Evolutionary conservation across 2,888 invertebrate species (phyloP).

Genomic region (Luperina nickerlii): DNA sequence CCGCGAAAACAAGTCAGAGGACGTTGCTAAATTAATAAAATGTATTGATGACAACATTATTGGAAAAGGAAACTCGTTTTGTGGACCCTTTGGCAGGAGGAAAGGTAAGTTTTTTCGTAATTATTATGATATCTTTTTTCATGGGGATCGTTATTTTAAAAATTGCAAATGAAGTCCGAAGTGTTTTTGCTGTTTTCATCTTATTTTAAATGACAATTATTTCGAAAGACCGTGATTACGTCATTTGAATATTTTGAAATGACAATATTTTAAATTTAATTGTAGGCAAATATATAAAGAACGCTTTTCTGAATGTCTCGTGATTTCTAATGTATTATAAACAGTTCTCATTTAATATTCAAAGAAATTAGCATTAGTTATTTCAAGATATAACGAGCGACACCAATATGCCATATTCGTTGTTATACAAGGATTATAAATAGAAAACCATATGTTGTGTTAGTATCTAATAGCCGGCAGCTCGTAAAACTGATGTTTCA

Average conservation of each 20-base stretch:
- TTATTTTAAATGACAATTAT: background rate
- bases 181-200: background rate
- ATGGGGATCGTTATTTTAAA: constrained; percentile 20
- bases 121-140: background rate
- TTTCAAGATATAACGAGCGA: constrained; percentile 34
- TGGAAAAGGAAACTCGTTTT: constrained; percentile 94
- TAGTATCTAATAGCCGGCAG: constrained; percentile 51
- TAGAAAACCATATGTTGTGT: constrained; percentile 60
- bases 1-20: constrained; percentile 91
- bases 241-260: constrained; percentile 26
- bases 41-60: constrained; percentile 95
- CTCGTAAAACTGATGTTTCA: constrained; percentile 65
- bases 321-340: constrained; percentile 28
- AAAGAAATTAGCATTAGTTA: constrained; percentile 39
- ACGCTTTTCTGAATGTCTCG: constrained; percentile 19
- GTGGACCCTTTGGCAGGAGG: constrained; percentile 95
- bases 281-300: constrained; percentile 9
- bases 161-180: background rate
- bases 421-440: constrained; percentile 47
- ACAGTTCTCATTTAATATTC: constrained; percentile 40
- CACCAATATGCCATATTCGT: constrained; percentile 49
- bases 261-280: constrained; percentile 4
- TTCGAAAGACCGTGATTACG: constrained; percentile 7
- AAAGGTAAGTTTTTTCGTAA: constrained; percentile 91
- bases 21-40: constrained; percentile 93